Conservation (phyloP, 2,797 vertebrate species). For the Typhlichthys subterraneus region DNA sequence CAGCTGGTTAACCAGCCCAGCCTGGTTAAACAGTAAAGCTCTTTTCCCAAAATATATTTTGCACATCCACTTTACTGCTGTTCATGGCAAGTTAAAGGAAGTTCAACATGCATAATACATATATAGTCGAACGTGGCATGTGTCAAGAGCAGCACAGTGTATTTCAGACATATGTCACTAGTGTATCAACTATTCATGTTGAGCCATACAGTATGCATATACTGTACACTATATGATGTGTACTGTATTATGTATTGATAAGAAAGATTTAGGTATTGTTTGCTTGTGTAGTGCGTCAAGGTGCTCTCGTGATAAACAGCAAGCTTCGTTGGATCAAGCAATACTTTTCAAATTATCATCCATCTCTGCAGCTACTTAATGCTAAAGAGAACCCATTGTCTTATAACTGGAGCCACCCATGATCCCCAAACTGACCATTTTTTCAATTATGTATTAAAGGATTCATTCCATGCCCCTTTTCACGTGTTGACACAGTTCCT, state of each 20-base stretch:
- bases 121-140: constrained; percentile 29
- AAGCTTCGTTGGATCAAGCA: not conserved
- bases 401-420: not conserved
- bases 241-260: not conserved
- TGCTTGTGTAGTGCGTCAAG: too few relatives aligned
- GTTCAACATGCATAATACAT: constrained; percentile 18
- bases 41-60: constrained; percentile 42
- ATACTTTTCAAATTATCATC: not conserved
- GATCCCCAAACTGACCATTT: constrained; percentile 8
- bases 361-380: not conserved
- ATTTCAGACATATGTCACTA: constrained; percentile 8
- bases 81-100: constrained; percentile 26
- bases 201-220: constrained; percentile 9
- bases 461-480: too few relatives aligned
- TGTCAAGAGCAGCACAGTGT: constrained; percentile 22
- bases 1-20: constrained; percentile 17
- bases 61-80: constrained; percentile 45
- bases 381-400: too few relatives aligned
- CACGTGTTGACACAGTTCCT: too few relatives aligned
- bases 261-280: not conserved
- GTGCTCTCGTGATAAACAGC: too few relatives aligned
- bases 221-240: not conserved
- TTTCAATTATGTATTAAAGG: constrained; percentile 34
- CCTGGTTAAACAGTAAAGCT: constrained; percentile 16
- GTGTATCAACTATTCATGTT: constrained; percentile 3